Conservation (phyloP, 2,113 vertebrate genomes). For the Zootoca vivipara region DNA sequence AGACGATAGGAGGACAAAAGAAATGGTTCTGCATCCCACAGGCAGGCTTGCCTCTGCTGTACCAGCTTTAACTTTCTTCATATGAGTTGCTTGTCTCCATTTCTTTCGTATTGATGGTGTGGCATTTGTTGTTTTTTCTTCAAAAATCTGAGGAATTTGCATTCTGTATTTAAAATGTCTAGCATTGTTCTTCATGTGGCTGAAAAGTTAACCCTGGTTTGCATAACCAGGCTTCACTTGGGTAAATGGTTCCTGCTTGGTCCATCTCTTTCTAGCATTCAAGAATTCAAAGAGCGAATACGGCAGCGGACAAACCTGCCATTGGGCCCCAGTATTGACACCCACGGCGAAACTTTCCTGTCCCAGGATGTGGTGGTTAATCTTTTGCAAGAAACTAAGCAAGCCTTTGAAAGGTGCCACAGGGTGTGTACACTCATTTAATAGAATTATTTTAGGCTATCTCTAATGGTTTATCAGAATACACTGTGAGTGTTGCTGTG, state of each 20-base stretch:
- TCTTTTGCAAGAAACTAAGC: slow-evolving; percentile 96
- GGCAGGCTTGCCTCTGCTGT: background rate
- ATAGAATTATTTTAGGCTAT: background rate
- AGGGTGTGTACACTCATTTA: slow-evolving; percentile 75
- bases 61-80: background rate
- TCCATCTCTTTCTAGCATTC: slow-evolving; percentile 82
- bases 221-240: background rate
- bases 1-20: background rate
- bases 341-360: slow-evolving; percentile 96
- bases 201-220: background rate
- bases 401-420: slow-evolving; percentile 98
- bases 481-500: background rate
- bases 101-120: too few relatives aligned
- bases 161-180: background rate
- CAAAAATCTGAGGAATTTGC: background rate
- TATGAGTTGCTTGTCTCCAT: background rate
- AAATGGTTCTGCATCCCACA: background rate
- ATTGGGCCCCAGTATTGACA: slow-evolving; percentile 94
- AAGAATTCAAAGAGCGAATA: slow-evolving; percentile 96
- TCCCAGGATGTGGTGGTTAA: slow-evolving; percentile 98
- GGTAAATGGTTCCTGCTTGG: background rate
- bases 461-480: background rate
- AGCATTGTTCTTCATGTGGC: background rate
- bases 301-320: slow-evolving; percentile 94
- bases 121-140: background rate